Base-by-base conservation (phyloP, 2,113 vertebrate genomes). In the Barbus barbus region DNA sequence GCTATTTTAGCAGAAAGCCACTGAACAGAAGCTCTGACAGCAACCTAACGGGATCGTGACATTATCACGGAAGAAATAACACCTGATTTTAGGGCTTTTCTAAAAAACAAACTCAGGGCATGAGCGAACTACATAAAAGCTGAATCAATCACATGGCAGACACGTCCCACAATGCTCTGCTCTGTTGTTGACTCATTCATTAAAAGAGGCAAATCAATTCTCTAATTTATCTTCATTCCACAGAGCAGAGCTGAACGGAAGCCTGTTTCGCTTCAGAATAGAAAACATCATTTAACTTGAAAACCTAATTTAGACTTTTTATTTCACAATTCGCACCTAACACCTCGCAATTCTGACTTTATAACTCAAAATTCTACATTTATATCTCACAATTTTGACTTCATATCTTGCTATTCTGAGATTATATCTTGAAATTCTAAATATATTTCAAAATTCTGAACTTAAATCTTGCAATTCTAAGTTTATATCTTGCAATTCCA, bases 1-100 rank as follows among this genome's bases (percentile, higher is more conserved):
- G 53, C 41, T 2, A 36, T 36, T 31, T 83, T 31, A 73, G 36
- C 65, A 61, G 78, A 72, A 86, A 86, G 78, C 74, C 69, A 67
- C 67, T 75, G 82, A 86, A 41, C 81, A n/a, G 36, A 73, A 86
- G 38, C 36, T 83, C 56, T 2, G 81, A 73, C 4, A 83, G 75
- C 12, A 7, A 4, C 4, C 4, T 13, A 8, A 65, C 14, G 3
- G 1, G 63, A 69, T 36, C 1, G 16, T 5, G 65, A 22, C 1
- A 11, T 22, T 36, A 22, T 36, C 65, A 69, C 24, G 11, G 1
- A 36, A 31, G 9, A 36, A 69, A 22, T 65, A 2, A 65, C 61
- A 9, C 61, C 61, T 65, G 14, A 65, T 36, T 67, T 20, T 11
- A 9, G 1, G 31, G 5, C 5, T 67, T 61, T 61, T 61, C 11